Evolutionary conservation across 2,113 vertebrate genomes (phyloP), one percentile per base, ranked within the genome.

Genomic region (Casuarius casuarius): DNA sequence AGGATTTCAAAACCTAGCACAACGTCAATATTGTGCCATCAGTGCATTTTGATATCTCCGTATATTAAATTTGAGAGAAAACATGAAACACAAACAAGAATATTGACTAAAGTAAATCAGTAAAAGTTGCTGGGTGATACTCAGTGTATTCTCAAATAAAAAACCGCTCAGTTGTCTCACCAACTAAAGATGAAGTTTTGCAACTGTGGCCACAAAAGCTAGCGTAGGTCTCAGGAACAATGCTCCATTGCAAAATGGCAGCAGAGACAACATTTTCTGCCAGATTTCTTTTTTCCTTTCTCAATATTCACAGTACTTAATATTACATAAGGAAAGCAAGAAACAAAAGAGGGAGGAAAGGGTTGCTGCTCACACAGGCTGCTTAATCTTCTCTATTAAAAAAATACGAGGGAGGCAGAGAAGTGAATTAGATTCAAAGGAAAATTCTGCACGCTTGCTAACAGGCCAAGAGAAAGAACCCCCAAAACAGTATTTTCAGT

Each of bases 281-380:
- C 73, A 82, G 66, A 88, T 73, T 76, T 73, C 23, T 35, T 86
- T 91, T 84, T 89, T 75, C 80, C 92, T 86, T 89, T 81, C 80
- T 80, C 61, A 84, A n/a, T 61, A 94, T 81, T 81, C 42, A 56
- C 58, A 89, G 33, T 44, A 83, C 76, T 91, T 87, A 95, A 54
- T 63, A 89, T 87, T 87, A 95, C 8, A 6, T 94, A 95, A 95
- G 80, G 31, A 89, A 92, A 42, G 38, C 56, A 78, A 94, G 71
- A 96, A 94, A 89, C 77, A 94, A 92, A 94, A 94, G 85, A 89
- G 48, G 81, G 68, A 92, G 25, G 52, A 95, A 88, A 92, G 44
- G 25, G 28, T 49, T 95, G 56, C 84, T 95, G 87, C 76, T 92
- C 70, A 91, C 20, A 84, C 5, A 90, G 78, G 46, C 89, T 66